These are phyloP conservation scores for Macrosteles quadrilineatus DNA, from an alignment of 1,140 invertebrate species.

Conservation along the genomic window DNA sequence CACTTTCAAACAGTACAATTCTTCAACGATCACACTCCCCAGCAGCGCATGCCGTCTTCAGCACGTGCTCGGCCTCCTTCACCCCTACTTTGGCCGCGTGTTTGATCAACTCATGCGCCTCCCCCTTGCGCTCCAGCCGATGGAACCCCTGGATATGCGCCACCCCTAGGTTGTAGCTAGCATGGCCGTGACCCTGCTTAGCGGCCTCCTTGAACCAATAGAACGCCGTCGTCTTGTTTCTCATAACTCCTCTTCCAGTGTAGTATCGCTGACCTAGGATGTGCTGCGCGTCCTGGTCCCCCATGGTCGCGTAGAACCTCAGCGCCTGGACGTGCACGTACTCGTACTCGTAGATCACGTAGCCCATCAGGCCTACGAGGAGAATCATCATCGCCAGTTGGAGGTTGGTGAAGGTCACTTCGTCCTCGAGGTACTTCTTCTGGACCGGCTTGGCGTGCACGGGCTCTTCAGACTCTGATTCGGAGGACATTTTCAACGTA, in stretches of 20 bases:
- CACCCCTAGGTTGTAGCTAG: slow-evolving; percentile 14
- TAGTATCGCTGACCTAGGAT: slow-evolving; percentile 14
- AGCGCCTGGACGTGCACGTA: slow-evolving; percentile 43
- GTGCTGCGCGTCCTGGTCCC: slow-evolving; percentile 11
- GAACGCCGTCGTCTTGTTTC: slow-evolving; percentile 10
- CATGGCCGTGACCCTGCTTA: slow-evolving; percentile 6
- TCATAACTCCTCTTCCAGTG: neutral
- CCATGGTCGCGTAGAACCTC: slow-evolving; percentile 18
- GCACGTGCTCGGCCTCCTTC: slow-evolving; percentile 6
- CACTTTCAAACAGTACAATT: too few relatives aligned
- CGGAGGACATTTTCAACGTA: too few relatives aligned
- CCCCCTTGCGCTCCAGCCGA: slow-evolving; percentile 8
- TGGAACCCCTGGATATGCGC: slow-evolving; percentile 10
- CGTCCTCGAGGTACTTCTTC: slow-evolving; percentile 5
- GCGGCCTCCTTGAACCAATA: slow-evolving; percentile 16
- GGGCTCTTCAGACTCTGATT: too few relatives aligned
- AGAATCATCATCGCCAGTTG: neutral
- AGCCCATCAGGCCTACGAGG: slow-evolving; percentile 52
- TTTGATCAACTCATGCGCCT: slow-evolving; percentile 12
- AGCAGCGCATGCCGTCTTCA: neutral
- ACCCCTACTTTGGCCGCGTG: neutral
- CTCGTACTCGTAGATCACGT: slow-evolving; percentile 58
- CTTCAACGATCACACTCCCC: slow-evolving; percentile 15
- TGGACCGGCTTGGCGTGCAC: neutral
- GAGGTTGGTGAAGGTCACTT: neutral